Conservation (phyloP, 2,797 vertebrate species). For the Astyanax mexicanus region DNA sequence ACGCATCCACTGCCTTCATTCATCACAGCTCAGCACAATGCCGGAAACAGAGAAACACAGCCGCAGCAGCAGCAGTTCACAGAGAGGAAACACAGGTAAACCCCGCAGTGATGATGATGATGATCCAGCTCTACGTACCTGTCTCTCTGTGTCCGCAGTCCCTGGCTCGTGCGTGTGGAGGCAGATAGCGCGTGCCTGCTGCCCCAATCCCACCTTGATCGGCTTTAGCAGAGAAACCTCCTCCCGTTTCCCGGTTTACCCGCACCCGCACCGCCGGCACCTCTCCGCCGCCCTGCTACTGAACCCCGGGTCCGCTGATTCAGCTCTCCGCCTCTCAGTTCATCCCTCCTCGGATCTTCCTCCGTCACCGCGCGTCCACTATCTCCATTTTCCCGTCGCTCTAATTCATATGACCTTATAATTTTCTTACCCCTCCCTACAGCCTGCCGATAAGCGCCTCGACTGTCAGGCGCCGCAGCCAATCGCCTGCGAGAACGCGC, state of each 20-base stretch:
- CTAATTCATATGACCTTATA: conserved; percentile 87
- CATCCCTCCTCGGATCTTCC: conserved; percentile 57
- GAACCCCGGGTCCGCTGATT: conserved; percentile 60
- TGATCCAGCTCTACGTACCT: conserved; percentile 75
- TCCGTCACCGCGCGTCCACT: conserved; percentile 47
- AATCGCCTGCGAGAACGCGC: conserved; percentile 54
- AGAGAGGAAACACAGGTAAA: background rate
- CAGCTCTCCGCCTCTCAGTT: conserved; percentile 68
- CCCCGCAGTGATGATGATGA: background rate
- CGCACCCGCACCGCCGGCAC: conserved; percentile 60
- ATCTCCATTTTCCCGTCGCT: conserved; percentile 63
- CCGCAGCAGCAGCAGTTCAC: too few species aligned
- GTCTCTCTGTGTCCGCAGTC: conserved; percentile 63
- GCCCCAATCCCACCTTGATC: conserved; percentile 76
- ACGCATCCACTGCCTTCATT: background rate
- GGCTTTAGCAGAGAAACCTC: conserved; percentile 71
- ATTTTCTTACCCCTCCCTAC: conserved; percentile 75
- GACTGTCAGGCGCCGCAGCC: conserved; percentile 56
- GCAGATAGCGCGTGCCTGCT: too few species aligned
- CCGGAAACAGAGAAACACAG: conserved; percentile 56
- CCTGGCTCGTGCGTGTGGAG: conserved; percentile 65
- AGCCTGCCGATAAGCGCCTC: conserved; percentile 58
- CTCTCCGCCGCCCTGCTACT: conserved; percentile 43
- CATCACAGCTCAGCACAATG: conserved; percentile 33
- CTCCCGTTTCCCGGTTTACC: conserved; percentile 61